phyloP scores from a whole-genome alignment of 35 echinoderm and acorn worm species.

The Patiria miniata region DNA sequence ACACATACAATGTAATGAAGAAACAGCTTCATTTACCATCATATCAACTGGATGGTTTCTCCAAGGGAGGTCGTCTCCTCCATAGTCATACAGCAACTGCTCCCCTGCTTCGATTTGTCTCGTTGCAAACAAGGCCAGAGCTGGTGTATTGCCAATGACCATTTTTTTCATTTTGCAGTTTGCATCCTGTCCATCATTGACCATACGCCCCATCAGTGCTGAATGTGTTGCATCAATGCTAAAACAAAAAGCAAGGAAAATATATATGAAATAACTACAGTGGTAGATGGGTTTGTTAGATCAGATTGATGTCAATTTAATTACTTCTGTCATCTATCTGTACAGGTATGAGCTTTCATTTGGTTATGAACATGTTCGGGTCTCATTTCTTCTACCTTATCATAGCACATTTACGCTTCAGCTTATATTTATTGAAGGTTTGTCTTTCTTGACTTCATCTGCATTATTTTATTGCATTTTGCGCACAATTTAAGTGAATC shows the following conservation, averaged over 20 bases:
- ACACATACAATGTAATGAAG: not conserved
- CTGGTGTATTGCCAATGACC: not conserved
- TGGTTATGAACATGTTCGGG: not conserved
- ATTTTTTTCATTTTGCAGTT: not conserved
- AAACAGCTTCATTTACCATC: not conserved
- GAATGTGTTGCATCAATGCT: not conserved
- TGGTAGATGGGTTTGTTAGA: not conserved
- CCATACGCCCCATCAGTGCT: not conserved
- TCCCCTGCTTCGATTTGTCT: not conserved
- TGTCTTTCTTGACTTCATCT: no score
- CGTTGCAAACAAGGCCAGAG: not conserved
- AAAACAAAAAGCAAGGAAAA: not conserved
- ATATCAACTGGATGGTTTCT: no score
- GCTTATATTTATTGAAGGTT: no score
- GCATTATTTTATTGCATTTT: no score
- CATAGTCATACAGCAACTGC: not conserved
- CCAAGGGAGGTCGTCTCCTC: not conserved
- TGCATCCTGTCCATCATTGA: not conserved
- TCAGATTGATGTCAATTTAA: not conserved
- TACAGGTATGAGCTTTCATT: not conserved
- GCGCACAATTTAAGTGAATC: no score
- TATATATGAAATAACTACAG: not conserved
- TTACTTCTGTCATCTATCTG: not conserved
- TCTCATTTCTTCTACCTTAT: no score
- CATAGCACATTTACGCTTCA: no score